Base-by-base conservation (phyloP, 2,888 invertebrate species). In the Melipona bicolor region DNA sequence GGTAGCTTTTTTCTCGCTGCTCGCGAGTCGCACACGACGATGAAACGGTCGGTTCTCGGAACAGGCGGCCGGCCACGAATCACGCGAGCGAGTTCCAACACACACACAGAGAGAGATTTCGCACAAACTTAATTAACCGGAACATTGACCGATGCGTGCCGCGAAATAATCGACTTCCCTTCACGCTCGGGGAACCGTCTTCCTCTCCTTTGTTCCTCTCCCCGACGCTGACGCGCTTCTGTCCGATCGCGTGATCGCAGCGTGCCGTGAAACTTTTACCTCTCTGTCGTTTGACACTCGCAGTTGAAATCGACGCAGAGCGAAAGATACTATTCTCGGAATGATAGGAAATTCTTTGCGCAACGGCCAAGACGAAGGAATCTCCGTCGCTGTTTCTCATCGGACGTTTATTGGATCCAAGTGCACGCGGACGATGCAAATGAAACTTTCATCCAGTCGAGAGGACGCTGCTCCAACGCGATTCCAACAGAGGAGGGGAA, bases 121-220 rank as follows among this genome's bases (percentile, higher is more conserved):
- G 88, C 89, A 9, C 43, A 82, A 90, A 91, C 91, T 93, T 93
- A 94, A 94, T 94, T 93, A 93, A 93, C 91, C 91, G 91, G 80
- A 80, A 84, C 85, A 90, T 90, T 91, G 71, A 68, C 71, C 81
- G 79, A 76, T 62, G 75, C 79, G 36, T 77, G 67, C 59, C 79
- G 73, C 80, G 79, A 88, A 87, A 85, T 83, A 79, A 87, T 87
- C 87, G 83, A 83, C 87, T 87, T 83, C 84, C 84, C 79, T 85
- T 83, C 21, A 32, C 79, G 72, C 72, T 71, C n/a, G 15, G 4
- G 4, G 17, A 36, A 69, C 36, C 27, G 65, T 80, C 69, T 65
- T 76, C 59, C 74, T 71, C 43, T n/a, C 67, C 54, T 72, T 83
- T 77, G 64, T 75, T 83, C 56, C 43, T 27, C 36, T 27, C 32